Evolutionary conservation across 2,113 vertebrate species (phyloP), one percentile per base, ranked within the genome.

Genomic region (Bettongia penicillata): DNA sequence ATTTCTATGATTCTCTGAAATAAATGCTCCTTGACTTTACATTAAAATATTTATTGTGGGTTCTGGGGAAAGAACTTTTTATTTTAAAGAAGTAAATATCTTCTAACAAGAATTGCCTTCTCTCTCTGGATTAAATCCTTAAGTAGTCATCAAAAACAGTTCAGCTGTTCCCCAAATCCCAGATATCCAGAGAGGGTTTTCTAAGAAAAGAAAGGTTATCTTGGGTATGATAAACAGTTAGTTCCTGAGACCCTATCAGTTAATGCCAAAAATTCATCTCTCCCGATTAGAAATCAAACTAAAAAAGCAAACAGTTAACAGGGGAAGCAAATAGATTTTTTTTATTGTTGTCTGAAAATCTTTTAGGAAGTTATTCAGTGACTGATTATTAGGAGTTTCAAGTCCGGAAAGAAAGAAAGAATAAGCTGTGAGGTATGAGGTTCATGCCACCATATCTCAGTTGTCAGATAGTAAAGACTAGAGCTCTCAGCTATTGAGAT

Each of bases 201-300:
- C 12, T 48, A 52, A 93, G 53, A 91, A 84, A 96, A 93, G 53
- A 53, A 93, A 95, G 37, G n/a, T 93, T 94, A 95, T 94, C 93
- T 55, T 0, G 23, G 52, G 0, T 94, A 49, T 53, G 57, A 95
- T 92, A 90, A 95, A 94, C 25, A 95, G 51, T 50, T 48, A n/a
- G 93, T 94, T 96, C 53, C 90, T 51, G 91, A 91, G 57, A 37
- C n/a, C 93, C 91, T 49, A 37, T 26, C 57, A 57, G 90, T 93
- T 95, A 84, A 94, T 96, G 91, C 91, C 2, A 19, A 52, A 55
- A 93, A 84, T 93, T 90, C 91, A 90, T 26, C 89, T 94, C 26
- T 92, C 26, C 51, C 94, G 95, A 91, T 91, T 97, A 96, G 68
- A 84, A 97, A 91, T 9, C 37, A 95, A 96, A 84, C n/a, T 94